Base-by-base conservation (phyloP, 1,140 invertebrate genomes). In the Drosophila funebris region DNA sequence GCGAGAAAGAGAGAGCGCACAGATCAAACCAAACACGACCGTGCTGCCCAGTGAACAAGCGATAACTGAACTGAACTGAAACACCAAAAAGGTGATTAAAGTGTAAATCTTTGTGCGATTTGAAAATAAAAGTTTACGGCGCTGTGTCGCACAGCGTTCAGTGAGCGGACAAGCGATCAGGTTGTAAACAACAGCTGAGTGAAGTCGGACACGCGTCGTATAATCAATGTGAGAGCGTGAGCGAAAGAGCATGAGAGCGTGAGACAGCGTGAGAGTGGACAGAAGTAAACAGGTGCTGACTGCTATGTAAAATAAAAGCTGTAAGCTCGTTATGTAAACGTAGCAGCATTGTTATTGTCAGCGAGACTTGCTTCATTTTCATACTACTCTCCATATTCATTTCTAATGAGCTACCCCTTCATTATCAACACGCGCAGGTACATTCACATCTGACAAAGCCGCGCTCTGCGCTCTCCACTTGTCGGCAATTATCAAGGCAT, bases 171-270 rank as follows among this genome's bases (percentile, higher is more conserved):
- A 24, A 81, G 63, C 76, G 72, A 73, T 52, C 69, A 72, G 62
- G 53, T 72, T 84, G 80, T 83, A 84, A 83, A 76, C 79, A 83
- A 77, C 75, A 83, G 79, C 79, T 83, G 79, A 83, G 67, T 63
- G 41, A 44, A 39, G 41, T 18, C 57, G 61, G 73, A 68, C 78
- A 83, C 75, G 79, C 79, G 66, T 75, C 74, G 78, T 66, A 69
- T 63, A 60, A 76, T 76, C 70, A 69, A 24, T 50, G n/a, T 39
- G 46, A 16, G 14, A 48, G 27, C 44, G n/a, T 16, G 22, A 33
- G 24, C n/a, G 20, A 39, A 18, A 37, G n/a, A n/a, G n/a, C n/a
- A n/a, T n/a, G 36, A 50, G 41, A 16, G 53, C 4, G 60, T 16
- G 22, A 8, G 44, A 9, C 33, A 16, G 57, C n/a, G n/a, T 5